These are phyloP conservation scores for cat (Felis catus) DNA, from an alignment of 2,113 vertebrate species.

Conservation along the genomic window F.catus_Fca126_mat1.0 CM031415.1:18902001-18902500, in stretches of 20 bases:
- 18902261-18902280: background rate
- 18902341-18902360: too few relatives aligned
- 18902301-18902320: background rate
- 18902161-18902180: background rate
- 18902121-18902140: background rate
- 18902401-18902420: background rate
- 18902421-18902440: background rate
- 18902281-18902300: background rate
- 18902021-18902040: background rate
- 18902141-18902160: background rate
- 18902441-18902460: fast-evolving
- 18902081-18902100: background rate
- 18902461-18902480: background rate
- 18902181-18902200: background rate
- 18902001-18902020: background rate
- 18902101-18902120: background rate
- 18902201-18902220: background rate
- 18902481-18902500: background rate
- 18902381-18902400: background rate
- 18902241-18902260: background rate
- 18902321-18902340: background rate
- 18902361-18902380: background rate
- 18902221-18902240: too few relatives aligned
- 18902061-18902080: background rate
- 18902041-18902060: background rate